phyloP scores from a whole-genome alignment of 2,888 invertebrate genomes.

The Dastarcus helophoroides region DNA sequence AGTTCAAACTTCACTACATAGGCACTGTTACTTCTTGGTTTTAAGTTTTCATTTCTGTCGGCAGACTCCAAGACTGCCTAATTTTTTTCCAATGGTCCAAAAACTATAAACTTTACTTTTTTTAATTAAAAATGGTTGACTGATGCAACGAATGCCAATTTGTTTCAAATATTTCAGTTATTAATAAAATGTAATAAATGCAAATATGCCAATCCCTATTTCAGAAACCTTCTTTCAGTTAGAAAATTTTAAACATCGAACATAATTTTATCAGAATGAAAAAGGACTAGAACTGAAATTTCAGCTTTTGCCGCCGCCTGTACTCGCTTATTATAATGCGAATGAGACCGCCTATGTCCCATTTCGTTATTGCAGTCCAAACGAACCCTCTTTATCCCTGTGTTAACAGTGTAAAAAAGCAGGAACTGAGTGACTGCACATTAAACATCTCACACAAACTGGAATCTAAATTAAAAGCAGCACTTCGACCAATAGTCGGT shows the following conservation, averaged over 20 bases:
- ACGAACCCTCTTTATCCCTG: conserved; percentile 8
- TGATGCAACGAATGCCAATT: no score
- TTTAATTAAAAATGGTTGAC: no score
- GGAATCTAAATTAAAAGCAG: conserved; percentile 34
- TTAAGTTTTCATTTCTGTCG: no score
- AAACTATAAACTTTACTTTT: no score
- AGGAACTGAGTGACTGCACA: conserved; percentile 30
- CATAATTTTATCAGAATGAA: no score
- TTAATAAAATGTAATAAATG: neutral
- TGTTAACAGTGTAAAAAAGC: conserved; percentile 21
- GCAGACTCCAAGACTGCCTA: no score
- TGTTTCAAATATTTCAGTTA: neutral
- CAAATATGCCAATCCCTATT: neutral
- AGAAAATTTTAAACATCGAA: no score
- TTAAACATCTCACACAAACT: conserved; percentile 24
- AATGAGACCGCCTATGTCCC: conserved; percentile 23
- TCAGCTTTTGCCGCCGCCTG: conserved; percentile 13
- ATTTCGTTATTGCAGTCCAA: conserved; percentile 13
- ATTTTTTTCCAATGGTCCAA: no score
- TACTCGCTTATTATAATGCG: conserved; percentile 17
- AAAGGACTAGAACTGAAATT: no score
- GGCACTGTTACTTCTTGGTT: no score
- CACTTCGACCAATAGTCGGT: conserved; percentile 21
- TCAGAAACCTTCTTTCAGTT: no score
- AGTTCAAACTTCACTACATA: no score